Evolutionary conservation across 2,797 vertebrate genomes (phyloP), one percentile per base, ranked within the genome.

Genomic region (Peromyscus melanophrys): DNA sequence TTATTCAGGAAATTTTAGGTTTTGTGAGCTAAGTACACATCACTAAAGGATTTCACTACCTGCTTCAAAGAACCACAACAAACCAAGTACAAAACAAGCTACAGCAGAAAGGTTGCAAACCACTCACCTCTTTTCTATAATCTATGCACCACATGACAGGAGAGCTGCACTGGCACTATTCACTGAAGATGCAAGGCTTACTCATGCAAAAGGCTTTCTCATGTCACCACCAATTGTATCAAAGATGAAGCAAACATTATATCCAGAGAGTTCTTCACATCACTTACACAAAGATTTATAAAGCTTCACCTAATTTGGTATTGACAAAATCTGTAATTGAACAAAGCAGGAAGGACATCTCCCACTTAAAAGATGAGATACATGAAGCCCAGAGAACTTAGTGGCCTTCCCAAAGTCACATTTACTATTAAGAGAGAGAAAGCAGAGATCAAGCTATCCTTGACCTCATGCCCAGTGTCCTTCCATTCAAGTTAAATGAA

Each of bases 241-340:
- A 25, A 59, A 86, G 25, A 81, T 57, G 23, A 92, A 89, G 43
- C 92, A 73, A n/a, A 81, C n/a, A 87, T 57, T 69, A 67, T 9
- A 69, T 37, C 49, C 6, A 46, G 4, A 37, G 52, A 90, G 40
- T 31, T 89, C 65, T 65, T 69, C 52, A 76, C 37, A 59, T 16
- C 75, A 69, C 59, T 82, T 85, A 73, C 77, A 67, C 83, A 86
- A 92, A 59, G 2, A 59, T 9, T 27, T 82, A 43, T 16, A 52
- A n/a, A 76, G 73, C 17, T 31, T 82, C 10, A 37, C n/a, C 73
- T 94, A 43, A 89, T 6, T 46, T 57, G n/a, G 40, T 84, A 63
- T 75, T 96, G 92, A 77, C 10, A 95, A 75, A 90, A 90, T 29
- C 40, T 82, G 23, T 6, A 5, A 78, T 0, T 84, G 75, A 94